phyloP scores from a whole-genome alignment of 2,113 vertebrate genomes.

The Xenopus borealis region DNA sequence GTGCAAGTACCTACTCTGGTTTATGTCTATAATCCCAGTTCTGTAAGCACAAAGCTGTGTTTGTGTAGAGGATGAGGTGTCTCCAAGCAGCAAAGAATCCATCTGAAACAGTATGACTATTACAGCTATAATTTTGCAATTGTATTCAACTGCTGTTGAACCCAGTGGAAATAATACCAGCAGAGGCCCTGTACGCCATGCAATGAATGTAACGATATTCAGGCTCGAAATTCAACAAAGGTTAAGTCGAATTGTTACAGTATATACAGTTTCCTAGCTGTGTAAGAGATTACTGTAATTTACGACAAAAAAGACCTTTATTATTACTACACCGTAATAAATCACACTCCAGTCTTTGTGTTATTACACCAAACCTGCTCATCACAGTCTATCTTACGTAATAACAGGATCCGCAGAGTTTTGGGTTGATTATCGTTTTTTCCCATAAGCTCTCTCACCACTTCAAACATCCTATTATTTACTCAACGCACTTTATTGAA shows the following conservation, averaged over 20 bases:
- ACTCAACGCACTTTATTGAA: background rate
- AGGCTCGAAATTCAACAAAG: constrained; percentile 1
- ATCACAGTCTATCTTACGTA: background rate
- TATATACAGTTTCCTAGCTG: background rate
- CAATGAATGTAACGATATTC: constrained; percentile 6
- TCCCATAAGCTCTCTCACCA: background rate
- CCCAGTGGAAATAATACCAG: background rate
- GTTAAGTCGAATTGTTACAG: constrained; percentile 27
- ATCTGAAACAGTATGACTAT: background rate
- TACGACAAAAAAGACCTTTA: background rate
- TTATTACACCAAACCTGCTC: background rate
- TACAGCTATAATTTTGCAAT: background rate
- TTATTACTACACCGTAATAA: background rate
- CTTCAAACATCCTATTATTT: background rate
- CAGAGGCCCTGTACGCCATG: background rate
- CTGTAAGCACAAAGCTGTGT: too few species aligned
- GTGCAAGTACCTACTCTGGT: background rate
- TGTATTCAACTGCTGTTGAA: background rate
- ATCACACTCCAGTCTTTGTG: background rate
- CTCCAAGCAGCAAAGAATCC: constrained; percentile 23
- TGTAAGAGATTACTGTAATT: background rate
- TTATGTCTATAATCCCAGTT: background rate
- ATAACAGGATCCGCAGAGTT: background rate
- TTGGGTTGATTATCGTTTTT: background rate
- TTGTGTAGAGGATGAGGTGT: constrained; percentile 31